These are phyloP conservation scores for Oncorhynchus nerka DNA, from an alignment of 2,113 vertebrate species.

Conservation along the genomic window DNA sequence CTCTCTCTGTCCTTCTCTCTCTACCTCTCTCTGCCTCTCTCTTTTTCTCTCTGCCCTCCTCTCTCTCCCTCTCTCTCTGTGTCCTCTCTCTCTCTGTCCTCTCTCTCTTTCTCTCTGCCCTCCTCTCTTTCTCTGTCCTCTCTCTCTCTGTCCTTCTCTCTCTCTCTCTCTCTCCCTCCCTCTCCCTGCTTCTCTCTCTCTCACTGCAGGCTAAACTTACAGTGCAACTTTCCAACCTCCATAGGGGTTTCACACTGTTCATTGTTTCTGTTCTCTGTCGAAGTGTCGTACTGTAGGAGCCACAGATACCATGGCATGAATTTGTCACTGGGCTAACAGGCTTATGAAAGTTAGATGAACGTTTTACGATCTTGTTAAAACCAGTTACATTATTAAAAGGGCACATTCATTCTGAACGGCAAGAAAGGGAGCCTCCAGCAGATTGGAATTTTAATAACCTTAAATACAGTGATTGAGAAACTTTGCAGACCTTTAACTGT, in stretches of 20 bases:
- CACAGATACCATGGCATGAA: slow-evolving; percentile 39
- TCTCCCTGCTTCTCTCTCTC: neutral
- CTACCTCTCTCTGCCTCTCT: neutral
- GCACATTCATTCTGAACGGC: slow-evolving; percentile 61
- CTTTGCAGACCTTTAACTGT: slow-evolving; percentile 61
- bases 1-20: neutral
- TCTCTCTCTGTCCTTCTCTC: too few species aligned
- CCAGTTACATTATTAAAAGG: slow-evolving; percentile 80
- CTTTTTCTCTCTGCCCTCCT: slow-evolving; percentile 17
- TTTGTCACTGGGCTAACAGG: slow-evolving; percentile 66
- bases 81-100: neutral
- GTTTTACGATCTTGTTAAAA: slow-evolving; percentile 79
- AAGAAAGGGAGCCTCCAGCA: slow-evolving; percentile 53
- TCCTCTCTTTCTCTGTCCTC: neutral
- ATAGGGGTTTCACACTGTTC: neutral
- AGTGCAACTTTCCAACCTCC: slow-evolving; percentile 14
- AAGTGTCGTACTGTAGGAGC: slow-evolving; percentile 34
- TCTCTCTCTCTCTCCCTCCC: too few species aligned
- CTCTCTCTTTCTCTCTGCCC: neutral
- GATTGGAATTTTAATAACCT: slow-evolving; percentile 75
- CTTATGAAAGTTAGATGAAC: slow-evolving; percentile 78
- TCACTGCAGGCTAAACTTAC: slow-evolving; percentile 33
- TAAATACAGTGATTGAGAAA: slow-evolving; percentile 55
- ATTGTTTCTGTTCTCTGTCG: slow-evolving; percentile 15
- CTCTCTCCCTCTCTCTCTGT: too few species aligned